phyloP scores from a whole-genome alignment of 2,888 invertebrate genomes.

The Agonopterix alstromeriana region DNA sequence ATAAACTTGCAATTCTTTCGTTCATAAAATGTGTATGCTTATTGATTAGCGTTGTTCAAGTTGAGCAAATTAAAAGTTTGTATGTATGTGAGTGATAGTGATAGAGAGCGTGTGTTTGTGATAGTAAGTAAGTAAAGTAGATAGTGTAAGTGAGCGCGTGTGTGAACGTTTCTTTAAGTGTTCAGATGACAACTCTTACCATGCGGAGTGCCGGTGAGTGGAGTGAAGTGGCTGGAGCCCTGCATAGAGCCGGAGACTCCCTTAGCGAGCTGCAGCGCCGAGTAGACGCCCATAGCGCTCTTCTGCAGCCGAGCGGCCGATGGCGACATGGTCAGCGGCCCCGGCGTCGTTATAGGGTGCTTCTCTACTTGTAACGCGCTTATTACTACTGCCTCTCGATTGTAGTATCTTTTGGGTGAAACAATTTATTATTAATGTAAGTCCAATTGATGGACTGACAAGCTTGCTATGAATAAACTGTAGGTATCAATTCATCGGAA shows the following conservation, averaged over 20 bases:
- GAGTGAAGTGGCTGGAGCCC: constrained; percentile 78
- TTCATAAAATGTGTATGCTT: too few species aligned
- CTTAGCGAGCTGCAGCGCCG: constrained; percentile 71
- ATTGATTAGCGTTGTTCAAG: too few species aligned
- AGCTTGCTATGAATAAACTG: too few species aligned
- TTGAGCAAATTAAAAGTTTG: too few species aligned
- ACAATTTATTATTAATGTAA: not conserved
- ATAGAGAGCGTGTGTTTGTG: too few species aligned
- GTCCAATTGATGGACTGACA: too few species aligned
- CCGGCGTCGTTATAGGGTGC: constrained; percentile 92
- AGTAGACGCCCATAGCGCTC: constrained; percentile 61
- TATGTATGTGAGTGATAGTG: too few species aligned
- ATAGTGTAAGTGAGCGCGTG: too few species aligned
- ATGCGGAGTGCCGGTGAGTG: constrained; percentile 77
- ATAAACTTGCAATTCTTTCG: too few species aligned
- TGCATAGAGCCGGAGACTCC: constrained; percentile 69
- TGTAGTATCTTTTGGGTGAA: constrained; percentile 85
- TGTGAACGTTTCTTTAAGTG: too few species aligned
- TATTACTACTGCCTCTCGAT: constrained; percentile 93
- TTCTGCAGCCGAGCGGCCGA: constrained; percentile 76
- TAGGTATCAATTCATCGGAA: too few species aligned
- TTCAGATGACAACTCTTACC: constrained; percentile 27
- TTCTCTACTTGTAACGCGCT: constrained; percentile 96
- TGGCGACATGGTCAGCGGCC: constrained; percentile 85
- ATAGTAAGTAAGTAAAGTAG: too few species aligned